Percentiles rank a stretch among this genome's conserved stretches.
Conservation (phyloP, 2,113 vertebrate genomes). For the Coptodon rendalli region DNA sequence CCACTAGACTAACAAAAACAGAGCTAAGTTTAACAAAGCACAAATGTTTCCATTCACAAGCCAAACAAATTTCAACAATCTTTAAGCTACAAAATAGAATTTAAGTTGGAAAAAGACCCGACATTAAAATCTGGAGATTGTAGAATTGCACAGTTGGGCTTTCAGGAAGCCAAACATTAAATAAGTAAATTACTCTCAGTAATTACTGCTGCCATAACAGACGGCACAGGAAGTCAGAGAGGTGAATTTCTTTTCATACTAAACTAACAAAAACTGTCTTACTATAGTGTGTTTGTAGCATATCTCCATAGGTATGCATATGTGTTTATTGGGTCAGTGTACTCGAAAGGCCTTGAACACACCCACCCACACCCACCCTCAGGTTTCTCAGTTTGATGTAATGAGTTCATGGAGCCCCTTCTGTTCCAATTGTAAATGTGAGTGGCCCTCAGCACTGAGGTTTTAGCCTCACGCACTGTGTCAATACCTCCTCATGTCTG, state of each 20-base stretch:
- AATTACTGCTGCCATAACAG: background rate
- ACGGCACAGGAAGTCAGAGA: background rate
- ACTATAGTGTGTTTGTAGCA: background rate
- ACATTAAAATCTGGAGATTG: background rate
- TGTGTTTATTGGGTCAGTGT: background rate
- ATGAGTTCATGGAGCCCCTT: conserved; percentile 7
- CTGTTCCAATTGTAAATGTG: conserved; percentile 33
- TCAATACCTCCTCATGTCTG: conserved; percentile 53
- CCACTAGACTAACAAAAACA: background rate
- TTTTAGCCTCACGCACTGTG: conserved; percentile 43
- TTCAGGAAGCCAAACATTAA: background rate
- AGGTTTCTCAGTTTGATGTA: conserved; percentile 27
- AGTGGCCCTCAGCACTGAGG: conserved; percentile 33
- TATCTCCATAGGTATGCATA: background rate
- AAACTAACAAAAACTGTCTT: background rate
- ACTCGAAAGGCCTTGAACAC: background rate
- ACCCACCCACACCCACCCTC: background rate
- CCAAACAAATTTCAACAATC: background rate
- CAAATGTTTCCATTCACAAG: background rate
- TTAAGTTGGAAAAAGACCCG: background rate
- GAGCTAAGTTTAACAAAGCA: background rate
- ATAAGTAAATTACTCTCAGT: background rate
- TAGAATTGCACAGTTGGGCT: background rate
- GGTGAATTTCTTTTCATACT: background rate
- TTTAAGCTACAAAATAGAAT: background rate